A percentile compares a stretch with the other conserved stretches of the same genome.
phyloP scores from a whole-genome alignment of 2,797 vertebrate species.

The Coreius guichenoti region DNA sequence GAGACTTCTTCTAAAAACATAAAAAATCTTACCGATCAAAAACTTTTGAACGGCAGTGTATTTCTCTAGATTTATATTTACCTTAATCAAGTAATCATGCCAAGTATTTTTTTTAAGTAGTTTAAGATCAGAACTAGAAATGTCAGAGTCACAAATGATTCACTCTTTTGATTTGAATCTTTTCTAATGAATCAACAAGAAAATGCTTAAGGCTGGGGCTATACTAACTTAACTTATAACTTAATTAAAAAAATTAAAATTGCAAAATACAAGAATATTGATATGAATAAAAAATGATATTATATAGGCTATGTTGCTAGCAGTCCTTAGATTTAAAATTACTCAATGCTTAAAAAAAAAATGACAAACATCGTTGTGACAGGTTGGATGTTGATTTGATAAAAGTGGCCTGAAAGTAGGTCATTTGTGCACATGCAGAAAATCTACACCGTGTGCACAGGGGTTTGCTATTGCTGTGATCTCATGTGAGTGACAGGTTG shows the following conservation, averaged over 20 bases:
- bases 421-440: background rate
- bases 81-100: background rate
- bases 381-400: background rate
- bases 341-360: background rate
- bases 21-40: too few relatives aligned
- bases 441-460: background rate
- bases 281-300: background rate
- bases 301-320: background rate
- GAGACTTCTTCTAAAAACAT: too few relatives aligned
- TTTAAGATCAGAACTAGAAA: background rate
- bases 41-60: too few relatives aligned
- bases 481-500: background rate
- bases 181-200: background rate
- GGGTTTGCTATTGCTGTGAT: background rate
- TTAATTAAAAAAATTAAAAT: too few relatives aligned
- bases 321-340: background rate
- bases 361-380: background rate
- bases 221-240: background rate
- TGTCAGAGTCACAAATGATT: background rate
- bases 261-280: background rate
- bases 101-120: background rate
- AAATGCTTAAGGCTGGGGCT: background rate
- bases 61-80: too few relatives aligned
- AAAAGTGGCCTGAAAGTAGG: background rate
- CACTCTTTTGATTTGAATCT: background rate